Evolutionary conservation across 2,888 invertebrate genomes (phyloP).

Genomic region (Choristoneura rosaceana): DNA sequence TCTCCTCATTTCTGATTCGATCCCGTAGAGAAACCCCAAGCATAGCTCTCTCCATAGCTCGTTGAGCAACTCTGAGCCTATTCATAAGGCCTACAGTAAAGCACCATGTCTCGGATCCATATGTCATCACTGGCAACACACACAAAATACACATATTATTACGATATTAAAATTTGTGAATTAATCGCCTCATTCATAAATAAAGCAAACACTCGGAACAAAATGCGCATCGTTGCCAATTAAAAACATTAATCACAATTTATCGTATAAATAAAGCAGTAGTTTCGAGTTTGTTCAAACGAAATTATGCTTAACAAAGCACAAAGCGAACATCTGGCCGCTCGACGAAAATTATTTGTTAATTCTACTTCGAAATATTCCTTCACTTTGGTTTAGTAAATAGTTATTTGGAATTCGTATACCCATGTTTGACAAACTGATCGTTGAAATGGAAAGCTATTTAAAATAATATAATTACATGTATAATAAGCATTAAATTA

Average conservation of each 20-base stretch:
- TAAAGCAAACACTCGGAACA: background rate
- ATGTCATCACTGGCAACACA: too few relatives aligned
- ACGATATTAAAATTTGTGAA: too few relatives aligned
- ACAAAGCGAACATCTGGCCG: conserved; percentile 18
- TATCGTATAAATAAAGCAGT: conserved; percentile 16
- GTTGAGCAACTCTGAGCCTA: too few relatives aligned
- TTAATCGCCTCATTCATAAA: background rate
- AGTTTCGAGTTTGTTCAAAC: conserved; percentile 19
- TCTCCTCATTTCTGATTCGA: too few relatives aligned
- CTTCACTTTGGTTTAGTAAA: background rate
- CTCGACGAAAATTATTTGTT: conserved; percentile 11
- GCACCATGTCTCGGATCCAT: too few relatives aligned
- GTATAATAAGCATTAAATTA: too few relatives aligned
- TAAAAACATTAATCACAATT: conserved; percentile 19
- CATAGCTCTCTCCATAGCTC: too few relatives aligned
- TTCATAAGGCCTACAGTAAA: too few relatives aligned
- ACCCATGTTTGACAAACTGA: background rate
- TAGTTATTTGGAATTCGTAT: background rate
- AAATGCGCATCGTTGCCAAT: conserved; percentile 8
- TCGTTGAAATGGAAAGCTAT: too few relatives aligned
- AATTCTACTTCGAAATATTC: conserved; percentile 4
- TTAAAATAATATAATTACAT: too few relatives aligned
- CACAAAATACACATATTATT: too few relatives aligned
- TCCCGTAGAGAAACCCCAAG: too few relatives aligned
- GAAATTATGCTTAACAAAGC: conserved; percentile 24